These are phyloP conservation scores for Aphidius ervi DNA, from an alignment of 1,140 invertebrate species.

Conservation along the genomic window DNA sequence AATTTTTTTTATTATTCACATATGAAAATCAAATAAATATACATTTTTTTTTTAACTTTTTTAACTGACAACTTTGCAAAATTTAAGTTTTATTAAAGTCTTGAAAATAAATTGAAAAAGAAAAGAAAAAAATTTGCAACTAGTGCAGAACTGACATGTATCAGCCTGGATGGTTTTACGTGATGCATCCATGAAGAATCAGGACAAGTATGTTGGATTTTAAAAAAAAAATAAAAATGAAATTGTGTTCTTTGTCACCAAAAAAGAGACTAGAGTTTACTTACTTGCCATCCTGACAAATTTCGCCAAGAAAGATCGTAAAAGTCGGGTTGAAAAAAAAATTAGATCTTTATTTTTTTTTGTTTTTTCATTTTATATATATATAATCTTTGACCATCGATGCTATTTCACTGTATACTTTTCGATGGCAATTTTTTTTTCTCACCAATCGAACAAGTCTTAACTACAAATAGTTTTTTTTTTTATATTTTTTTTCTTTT, in stretches of 20 bases:
- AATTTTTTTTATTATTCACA: not conserved
- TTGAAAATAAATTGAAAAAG: not conserved
- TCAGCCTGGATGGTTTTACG: conserved; percentile 5
- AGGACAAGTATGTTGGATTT: not conserved
- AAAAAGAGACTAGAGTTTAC: conserved; percentile 18
- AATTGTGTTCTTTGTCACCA: not conserved
- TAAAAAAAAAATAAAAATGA: not conserved
- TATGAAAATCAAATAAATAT: no score
- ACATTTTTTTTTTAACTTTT: no score
- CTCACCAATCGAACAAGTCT: no score
- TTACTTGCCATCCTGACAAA: conserved; percentile 43
- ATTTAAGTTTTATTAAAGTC: not conserved
- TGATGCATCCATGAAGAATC: conserved; percentile 4
- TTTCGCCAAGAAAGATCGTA: conserved; percentile 50
- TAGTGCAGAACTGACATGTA: conserved; percentile 7
- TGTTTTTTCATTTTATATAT: not conserved
- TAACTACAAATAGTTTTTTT: no score
- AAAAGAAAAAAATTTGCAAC: not conserved
- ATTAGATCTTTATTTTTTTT: conserved; percentile 20
- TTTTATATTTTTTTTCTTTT: no score
- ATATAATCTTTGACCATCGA: conserved; percentile 24
- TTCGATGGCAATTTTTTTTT: no score
- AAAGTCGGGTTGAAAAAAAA: conserved; percentile 28
- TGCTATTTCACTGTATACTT: not conserved
- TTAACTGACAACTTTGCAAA: not conserved